phyloP scores from a whole-genome alignment of 2,888 invertebrate species.

The Pyrrhia umbra region DNA sequence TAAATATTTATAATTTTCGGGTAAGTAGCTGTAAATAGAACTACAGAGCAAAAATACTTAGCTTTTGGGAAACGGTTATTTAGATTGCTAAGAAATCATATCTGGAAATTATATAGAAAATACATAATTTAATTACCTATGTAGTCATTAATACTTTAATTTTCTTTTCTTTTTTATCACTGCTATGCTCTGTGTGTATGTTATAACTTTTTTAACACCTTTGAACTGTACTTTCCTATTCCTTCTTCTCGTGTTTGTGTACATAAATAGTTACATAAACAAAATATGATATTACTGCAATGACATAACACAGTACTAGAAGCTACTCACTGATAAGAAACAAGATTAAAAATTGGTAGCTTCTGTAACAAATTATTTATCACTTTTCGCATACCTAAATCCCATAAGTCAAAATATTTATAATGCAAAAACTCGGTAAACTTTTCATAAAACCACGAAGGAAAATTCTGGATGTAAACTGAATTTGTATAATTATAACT shows the following conservation, averaged over 20 bases:
- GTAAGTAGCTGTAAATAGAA: conserved; percentile 1
- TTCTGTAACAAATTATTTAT: too few species aligned
- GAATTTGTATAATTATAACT: not conserved
- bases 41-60: not conserved
- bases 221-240: too few species aligned
- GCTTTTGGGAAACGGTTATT: conserved; percentile 1
- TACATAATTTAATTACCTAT: too few species aligned
- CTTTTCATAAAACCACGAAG: conserved; percentile 1
- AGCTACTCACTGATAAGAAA: conserved; percentile 17
- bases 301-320: conserved; percentile 22
- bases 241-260: too few species aligned
- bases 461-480: conserved; percentile 2
- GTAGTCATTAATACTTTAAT: too few species aligned
- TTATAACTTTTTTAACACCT: too few species aligned
- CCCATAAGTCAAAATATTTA: conserved; percentile 20
- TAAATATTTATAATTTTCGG: conserved; percentile 40
- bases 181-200: too few species aligned
- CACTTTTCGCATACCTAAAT: conserved; percentile 16
- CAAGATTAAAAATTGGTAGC: conserved; percentile 26
- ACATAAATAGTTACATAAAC: not conserved
- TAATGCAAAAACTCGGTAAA: conserved; percentile 36
- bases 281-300: not conserved
- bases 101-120: not conserved
- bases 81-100: not conserved
- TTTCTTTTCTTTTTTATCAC: too few species aligned